Percentiles rank a stretch among this genome's conserved stretches.
phyloP scores from a whole-genome alignment of 2,113 vertebrate species.

The Globicephala melas region DNA sequence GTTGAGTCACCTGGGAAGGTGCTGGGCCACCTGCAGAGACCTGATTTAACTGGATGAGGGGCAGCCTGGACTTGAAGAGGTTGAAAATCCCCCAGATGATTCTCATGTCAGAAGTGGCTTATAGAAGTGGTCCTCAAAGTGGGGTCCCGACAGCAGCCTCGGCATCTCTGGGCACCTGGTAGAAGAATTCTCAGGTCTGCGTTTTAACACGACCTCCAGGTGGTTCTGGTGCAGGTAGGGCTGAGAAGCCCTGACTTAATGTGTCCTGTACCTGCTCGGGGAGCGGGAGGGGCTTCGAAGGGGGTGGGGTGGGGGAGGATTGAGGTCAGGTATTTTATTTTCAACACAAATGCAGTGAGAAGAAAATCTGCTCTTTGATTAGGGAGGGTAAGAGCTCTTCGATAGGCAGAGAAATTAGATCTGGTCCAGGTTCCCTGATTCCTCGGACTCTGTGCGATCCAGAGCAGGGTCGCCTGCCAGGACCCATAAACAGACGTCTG shows the following conservation, averaged over 20 bases:
- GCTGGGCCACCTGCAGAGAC: accelerated
- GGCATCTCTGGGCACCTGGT: no score
- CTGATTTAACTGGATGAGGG: neutral
- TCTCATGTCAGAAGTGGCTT: no score
- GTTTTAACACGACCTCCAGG: neutral
- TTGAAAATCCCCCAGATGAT: accelerated
- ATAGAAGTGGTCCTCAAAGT: neutral
- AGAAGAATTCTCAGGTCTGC: neutral
- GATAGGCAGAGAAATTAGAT: neutral
- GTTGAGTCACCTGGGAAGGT: neutral
- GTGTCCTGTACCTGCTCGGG: accelerated
- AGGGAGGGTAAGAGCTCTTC: neutral
- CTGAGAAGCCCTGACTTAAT: accelerated
- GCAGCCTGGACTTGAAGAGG: neutral
- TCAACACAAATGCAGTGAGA: no score
- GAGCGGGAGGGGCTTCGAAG: no score
- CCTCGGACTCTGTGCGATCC: neutral
- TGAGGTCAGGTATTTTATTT: neutral
- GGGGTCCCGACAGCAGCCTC: neutral
- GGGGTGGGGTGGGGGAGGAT: no score
- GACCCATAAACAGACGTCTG: no score
- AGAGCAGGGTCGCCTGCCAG: neutral
- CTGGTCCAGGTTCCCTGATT: accelerated
- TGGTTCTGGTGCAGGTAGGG: accelerated
- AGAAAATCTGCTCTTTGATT: neutral